Evolutionary conservation across 2,888 invertebrate genomes (phyloP).

Genomic region (Eledona agricola): DNA sequence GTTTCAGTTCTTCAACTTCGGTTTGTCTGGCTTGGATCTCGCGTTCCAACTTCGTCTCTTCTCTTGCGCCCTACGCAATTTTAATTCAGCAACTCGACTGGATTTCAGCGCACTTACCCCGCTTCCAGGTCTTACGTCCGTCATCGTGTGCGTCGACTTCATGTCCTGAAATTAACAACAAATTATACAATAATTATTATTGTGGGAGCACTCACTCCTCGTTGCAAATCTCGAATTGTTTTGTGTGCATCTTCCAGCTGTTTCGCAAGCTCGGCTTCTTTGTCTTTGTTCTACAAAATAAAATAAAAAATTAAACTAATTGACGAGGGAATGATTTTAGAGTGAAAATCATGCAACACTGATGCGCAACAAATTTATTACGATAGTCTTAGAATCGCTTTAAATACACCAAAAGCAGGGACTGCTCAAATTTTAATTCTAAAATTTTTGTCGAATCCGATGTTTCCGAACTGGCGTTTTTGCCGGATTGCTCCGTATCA

Average conservation of each 20-base stretch:
- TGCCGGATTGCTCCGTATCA: too few species aligned
- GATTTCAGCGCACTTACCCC: too few species aligned
- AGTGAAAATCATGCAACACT: constrained; percentile 2
- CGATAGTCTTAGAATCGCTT: constrained; percentile 11
- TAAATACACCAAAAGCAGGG: constrained; percentile 12
- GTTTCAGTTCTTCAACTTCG: constrained; percentile 52
- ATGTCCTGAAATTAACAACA: too few species aligned
- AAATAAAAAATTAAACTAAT: constrained; percentile 6
- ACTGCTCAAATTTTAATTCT: constrained; percentile 18
- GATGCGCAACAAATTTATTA: constrained; percentile 5
- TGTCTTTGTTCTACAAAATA: constrained; percentile 13
- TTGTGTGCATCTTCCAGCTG: constrained; percentile 13
- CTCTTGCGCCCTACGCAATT: constrained; percentile 44
- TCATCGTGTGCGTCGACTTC: too few species aligned
- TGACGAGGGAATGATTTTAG: background rate
- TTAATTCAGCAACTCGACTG: constrained; percentile 46
- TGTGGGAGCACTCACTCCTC: too few species aligned
- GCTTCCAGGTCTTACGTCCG: too few species aligned
- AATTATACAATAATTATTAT: too few species aligned
- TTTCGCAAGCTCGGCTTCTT: constrained; percentile 6
- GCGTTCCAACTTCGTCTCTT: constrained; percentile 41
- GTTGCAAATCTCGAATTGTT: too few species aligned
- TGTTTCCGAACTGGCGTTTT: background rate
- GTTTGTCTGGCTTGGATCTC: constrained; percentile 47
- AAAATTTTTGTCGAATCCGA: constrained; percentile 4